phyloP scores from a whole-genome alignment of 2,113 vertebrate species.

The Eulemur rufifrons region DNA sequence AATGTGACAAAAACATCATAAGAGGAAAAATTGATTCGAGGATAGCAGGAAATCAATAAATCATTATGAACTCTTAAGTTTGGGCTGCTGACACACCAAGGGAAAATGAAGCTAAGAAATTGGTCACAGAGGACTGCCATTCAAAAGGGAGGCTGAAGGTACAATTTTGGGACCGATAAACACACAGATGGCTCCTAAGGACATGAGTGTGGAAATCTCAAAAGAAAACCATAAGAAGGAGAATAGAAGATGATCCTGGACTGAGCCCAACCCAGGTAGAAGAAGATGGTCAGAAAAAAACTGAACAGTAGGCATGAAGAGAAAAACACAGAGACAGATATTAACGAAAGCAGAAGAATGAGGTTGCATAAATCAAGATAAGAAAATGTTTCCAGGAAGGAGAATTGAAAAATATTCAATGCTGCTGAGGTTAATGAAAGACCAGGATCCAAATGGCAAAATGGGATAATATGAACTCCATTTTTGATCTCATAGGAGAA shows the following conservation, averaged over 20 bases:
- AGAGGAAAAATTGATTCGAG: background rate
- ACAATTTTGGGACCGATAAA: background rate
- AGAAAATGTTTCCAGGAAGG: background rate
- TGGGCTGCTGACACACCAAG: background rate
- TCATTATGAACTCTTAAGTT: background rate
- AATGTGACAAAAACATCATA: background rate
- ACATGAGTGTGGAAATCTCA: background rate
- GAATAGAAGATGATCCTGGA: background rate
- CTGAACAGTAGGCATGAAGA: background rate
- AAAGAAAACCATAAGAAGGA: background rate
- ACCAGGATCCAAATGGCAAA: background rate
- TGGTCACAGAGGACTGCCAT: background rate
- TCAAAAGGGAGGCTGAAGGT: background rate
- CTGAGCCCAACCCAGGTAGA: background rate
- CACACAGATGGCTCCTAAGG: background rate
- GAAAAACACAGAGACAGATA: background rate
- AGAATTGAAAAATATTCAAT: background rate
- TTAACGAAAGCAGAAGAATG: background rate
- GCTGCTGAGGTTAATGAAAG: background rate
- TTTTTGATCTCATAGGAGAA: background rate
- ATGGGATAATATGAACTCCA: accelerated
- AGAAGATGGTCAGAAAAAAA: background rate
- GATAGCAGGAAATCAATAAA: slow-evolving; percentile 32
- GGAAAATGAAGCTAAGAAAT: background rate
- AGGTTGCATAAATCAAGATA: background rate